These are phyloP conservation scores for Caenorhabditis macrosperma DNA, from an alignment of 2,888 invertebrate genomes.

Conservation along the genomic window DNA sequence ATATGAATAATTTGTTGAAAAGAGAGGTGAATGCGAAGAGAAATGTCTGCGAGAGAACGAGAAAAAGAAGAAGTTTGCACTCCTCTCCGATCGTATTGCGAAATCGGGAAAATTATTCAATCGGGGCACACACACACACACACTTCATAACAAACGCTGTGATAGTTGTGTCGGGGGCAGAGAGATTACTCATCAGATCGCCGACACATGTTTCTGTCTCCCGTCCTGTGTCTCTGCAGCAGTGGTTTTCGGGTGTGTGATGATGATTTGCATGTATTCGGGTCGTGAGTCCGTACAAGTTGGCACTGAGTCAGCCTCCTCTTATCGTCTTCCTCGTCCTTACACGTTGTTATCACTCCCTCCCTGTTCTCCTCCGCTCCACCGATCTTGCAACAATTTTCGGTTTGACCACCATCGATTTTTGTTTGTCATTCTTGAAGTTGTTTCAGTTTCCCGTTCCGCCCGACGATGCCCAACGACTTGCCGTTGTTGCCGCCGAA, in stretches of 20 bases:
- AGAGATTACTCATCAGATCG: constrained; percentile 50
- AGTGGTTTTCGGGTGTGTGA: neutral
- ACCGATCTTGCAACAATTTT: constrained; percentile 46
- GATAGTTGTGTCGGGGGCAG: neutral
- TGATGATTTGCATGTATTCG: constrained; percentile 19
- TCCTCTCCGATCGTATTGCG: neutral
- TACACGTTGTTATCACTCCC: constrained; percentile 37
- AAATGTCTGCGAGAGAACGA: too few species aligned
- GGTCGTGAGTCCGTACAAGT: constrained; percentile 31
- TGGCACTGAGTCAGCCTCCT: neutral
- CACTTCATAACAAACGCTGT: neutral
- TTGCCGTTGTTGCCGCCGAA: constrained; percentile 43
- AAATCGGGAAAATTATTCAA: neutral
- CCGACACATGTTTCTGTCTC: constrained; percentile 40
- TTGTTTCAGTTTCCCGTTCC: too few species aligned
- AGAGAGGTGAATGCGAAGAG: too few species aligned
- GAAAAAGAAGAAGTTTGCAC: neutral
- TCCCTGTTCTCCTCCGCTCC: constrained; percentile 17
- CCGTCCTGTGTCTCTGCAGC: constrained; percentile 20
- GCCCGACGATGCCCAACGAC: constrained; percentile 56
- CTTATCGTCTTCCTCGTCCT: constrained; percentile 20
- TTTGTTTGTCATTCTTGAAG: constrained; percentile 1
- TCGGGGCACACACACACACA: neutral
- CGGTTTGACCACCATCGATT: constrained; percentile 33
- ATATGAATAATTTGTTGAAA: too few species aligned